phyloP scores from a whole-genome alignment of 2,888 invertebrate species.

The Drosophila lacicola region DNA sequence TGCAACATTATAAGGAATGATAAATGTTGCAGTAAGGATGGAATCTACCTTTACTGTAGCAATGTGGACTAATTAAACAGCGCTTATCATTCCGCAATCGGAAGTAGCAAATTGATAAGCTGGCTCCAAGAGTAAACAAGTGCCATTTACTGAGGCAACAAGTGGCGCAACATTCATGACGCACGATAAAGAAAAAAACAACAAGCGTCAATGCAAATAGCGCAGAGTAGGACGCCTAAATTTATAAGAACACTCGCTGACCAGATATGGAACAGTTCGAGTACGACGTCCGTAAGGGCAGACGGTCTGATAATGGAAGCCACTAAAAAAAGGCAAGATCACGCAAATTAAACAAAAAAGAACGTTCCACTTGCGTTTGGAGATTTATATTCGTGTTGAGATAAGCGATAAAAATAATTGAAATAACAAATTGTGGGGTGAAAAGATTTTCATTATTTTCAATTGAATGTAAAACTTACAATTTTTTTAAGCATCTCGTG shows the following conservation, averaged over 20 bases:
- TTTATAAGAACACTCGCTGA: slow-evolving; percentile 21
- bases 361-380: background rate
- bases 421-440: background rate
- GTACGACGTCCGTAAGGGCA: background rate
- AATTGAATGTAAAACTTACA: background rate
- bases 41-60: background rate
- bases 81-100: slow-evolving; percentile 8
- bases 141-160: slow-evolving; percentile 5
- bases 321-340: slow-evolving; percentile 55
- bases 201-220: slow-evolving; percentile 37
- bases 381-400: background rate
- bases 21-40: background rate
- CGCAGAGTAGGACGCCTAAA: slow-evolving; percentile 16
- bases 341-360: background rate
- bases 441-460: background rate
- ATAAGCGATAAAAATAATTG: background rate
- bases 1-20: slow-evolving; percentile 6
- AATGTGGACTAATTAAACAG: background rate
- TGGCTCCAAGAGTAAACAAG: background rate
- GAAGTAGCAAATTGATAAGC: slow-evolving; percentile 40
- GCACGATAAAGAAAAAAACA: slow-evolving; percentile 34
- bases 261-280: slow-evolving; percentile 34
- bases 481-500: no score
- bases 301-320: slow-evolving; percentile 35
- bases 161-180: slow-evolving; percentile 36